Evolutionary conservation across 1,140 invertebrate genomes (phyloP).

Genomic region (Branchinecta lindahli): DNA sequence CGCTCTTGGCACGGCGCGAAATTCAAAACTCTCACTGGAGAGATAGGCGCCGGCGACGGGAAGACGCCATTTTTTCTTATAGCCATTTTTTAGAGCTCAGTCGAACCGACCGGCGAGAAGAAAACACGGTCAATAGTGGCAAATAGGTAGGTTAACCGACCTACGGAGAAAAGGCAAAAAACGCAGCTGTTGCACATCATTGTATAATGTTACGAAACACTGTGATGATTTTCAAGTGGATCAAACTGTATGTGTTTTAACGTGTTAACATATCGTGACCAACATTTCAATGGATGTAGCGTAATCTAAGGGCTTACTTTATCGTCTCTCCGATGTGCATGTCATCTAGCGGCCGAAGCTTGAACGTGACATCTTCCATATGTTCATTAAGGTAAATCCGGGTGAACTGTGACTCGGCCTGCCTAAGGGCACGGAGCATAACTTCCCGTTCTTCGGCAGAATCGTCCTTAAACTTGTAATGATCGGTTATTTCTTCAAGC

Average conservation of each 20-base stretch:
- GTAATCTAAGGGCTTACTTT: conserved; percentile 34
- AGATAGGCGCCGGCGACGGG: too few relatives aligned
- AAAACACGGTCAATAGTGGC: too few relatives aligned
- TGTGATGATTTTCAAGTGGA: neutral
- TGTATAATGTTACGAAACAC: neutral
- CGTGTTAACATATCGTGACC: neutral
- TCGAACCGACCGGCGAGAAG: too few relatives aligned
- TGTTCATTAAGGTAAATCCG: conserved; percentile 76
- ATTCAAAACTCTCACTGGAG: too few relatives aligned
- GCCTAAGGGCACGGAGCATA: conserved; percentile 63
- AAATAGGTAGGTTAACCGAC: too few relatives aligned
- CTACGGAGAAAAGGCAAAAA: too few relatives aligned
- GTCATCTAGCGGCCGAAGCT: conserved; percentile 65
- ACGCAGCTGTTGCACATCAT: too few relatives aligned
- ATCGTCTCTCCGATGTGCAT: conserved; percentile 73
- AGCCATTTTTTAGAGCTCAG: too few relatives aligned
- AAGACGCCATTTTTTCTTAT: too few relatives aligned
- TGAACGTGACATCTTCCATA: conserved; percentile 71
- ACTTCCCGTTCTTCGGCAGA: conserved; percentile 51
- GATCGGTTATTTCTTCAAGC: conserved; percentile 65
- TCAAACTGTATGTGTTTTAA: conserved; percentile 7
- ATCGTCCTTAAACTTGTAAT: conserved; percentile 69
- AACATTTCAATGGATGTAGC: too few relatives aligned
- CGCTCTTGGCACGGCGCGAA: too few relatives aligned
- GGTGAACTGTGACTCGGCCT: conserved; percentile 61